Evolutionary conservation across 2,113 vertebrate genomes (phyloP), one percentile per base, ranked within the genome.

Genomic region (Scartelaos histophorus): DNA sequence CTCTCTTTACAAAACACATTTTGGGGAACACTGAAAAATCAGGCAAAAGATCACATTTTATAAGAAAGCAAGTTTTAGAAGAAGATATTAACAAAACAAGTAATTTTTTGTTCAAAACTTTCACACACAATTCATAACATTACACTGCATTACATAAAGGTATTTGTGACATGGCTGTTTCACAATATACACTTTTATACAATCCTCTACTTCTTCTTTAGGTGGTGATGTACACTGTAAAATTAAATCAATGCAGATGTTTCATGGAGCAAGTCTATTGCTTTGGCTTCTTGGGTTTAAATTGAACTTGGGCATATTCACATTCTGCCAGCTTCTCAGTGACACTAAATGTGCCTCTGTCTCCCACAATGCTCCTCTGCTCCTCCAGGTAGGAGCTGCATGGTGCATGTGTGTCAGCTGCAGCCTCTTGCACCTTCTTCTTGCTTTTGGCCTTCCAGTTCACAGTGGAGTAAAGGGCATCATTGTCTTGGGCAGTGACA

Each of bases 301-400:
- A 77, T 35, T 73, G 54, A 19, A 86, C 79, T 9, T 66, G 22
- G 0, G 71, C 66, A 34, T 84, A 74, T 64, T 75, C 66, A 76
- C 57, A 69, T 29, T 80, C 68, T 15, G 11, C 24, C 46, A 54
- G 25, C 47, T 47, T 60, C 0, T 64, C 56, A 64, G 16, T 11
- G 60, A 12, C 29, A 64, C 19, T n/a, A 11, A 17, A 34, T 34
- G 13, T 6, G 13, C 24, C 25, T 24, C 5, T 34, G 15, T 64
- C 29, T 38, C 61, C 61, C 61, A 64, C 34, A 43, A 64, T 64
- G 62, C 49, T 15, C 61, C 34, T 61, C 62, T 65, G 17, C 65
- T 66, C 43, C 65, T 66, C 65, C 29, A 80, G 46, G 53, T 49
- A 82, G 10, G 61, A 64, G 11, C 19, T 34, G 0, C 0, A 29